These are phyloP conservation scores for Armadillidium nasatum DNA, from an alignment of 1,140 invertebrate genomes.

Conservation along the genomic window DNA sequence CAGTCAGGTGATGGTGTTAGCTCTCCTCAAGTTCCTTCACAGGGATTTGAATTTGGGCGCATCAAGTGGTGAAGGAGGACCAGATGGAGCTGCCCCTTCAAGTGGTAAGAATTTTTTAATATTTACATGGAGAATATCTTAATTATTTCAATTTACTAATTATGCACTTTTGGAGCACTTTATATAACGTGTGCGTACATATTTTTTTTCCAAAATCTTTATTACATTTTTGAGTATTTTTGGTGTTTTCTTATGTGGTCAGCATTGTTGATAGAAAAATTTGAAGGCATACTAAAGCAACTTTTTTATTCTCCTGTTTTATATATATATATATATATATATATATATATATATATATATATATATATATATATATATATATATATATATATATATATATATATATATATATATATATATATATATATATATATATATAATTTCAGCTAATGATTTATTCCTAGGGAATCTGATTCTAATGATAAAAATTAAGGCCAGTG, in stretches of 20 bases:
- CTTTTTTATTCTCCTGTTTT: too few relatives aligned
- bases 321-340: conserved; percentile 3
- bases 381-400: too few relatives aligned
- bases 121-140: not conserved
- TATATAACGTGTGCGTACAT: not conserved
- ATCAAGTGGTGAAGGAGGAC: not conserved
- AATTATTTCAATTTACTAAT: not conserved
- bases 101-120: not conserved
- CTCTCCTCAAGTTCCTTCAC: not conserved
- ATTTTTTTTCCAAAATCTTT: not conserved
- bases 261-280: too few relatives aligned
- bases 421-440: too few relatives aligned
- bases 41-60: not conserved
- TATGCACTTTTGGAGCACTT: not conserved
- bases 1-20: not conserved
- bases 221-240: not conserved
- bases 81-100: not conserved
- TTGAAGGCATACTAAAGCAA: not conserved
- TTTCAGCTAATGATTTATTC: too few relatives aligned
- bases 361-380: conserved; percentile 3
- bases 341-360: conserved; percentile 18
- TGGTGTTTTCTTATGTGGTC: not conserved
- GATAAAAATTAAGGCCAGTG: too few relatives aligned
- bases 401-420: not conserved
- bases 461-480: too few relatives aligned